A percentile compares a stretch with the other conserved stretches of the same genome.
Conservation (phyloP, 2,113 vertebrate species). For the Poicephalus meyeri region DNA sequence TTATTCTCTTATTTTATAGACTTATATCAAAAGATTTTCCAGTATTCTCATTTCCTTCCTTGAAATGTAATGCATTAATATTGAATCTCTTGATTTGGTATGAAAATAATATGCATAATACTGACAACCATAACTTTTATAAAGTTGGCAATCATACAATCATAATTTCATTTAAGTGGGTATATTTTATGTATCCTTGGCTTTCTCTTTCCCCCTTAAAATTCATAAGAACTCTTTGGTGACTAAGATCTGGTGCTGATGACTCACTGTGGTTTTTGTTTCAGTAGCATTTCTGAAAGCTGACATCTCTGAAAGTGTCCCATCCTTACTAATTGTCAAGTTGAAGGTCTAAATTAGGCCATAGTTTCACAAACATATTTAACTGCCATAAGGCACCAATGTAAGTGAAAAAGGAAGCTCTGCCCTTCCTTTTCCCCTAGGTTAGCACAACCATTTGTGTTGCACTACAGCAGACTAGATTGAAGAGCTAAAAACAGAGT, state of each 20-base stretch:
- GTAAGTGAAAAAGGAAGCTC: neutral
- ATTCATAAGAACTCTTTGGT: neutral
- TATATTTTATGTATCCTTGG: neutral
- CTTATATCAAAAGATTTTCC: neutral
- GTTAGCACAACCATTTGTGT: neutral
- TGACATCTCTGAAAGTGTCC: neutral
- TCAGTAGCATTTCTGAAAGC: conserved; percentile 32
- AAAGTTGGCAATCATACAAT: neutral
- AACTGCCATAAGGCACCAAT: neutral
- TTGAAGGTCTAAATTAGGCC: conserved; percentile 10
- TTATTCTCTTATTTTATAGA: neutral
- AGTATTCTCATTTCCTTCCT: neutral
- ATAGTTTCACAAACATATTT: neutral
- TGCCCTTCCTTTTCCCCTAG: neutral
- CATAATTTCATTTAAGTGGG: neutral
- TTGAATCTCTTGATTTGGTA: neutral
- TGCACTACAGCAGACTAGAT: neutral
- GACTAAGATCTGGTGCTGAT: neutral
- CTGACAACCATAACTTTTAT: neutral
- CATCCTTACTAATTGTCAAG: conserved; percentile 5
- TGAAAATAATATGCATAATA: neutral
- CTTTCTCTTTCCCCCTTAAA: neutral
- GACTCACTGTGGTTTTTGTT: conserved; percentile 26
- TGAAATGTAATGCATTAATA: neutral
- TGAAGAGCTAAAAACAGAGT: neutral